Evolutionary conservation across 2,888 invertebrate species (phyloP).

Genomic region (Nezara viridula): DNA sequence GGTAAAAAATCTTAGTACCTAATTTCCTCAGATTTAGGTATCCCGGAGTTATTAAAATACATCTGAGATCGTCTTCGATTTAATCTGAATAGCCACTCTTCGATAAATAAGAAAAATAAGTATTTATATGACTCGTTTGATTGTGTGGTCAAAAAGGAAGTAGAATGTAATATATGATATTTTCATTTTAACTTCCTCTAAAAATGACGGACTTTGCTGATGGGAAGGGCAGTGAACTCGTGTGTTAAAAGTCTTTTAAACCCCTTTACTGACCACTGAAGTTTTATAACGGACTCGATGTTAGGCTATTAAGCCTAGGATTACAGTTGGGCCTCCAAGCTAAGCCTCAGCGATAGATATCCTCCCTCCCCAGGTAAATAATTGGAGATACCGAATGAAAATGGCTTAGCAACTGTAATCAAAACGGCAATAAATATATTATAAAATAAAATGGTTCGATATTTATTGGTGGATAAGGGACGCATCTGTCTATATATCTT

Average conservation of each 20-base stretch:
- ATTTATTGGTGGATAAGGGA: not conserved
- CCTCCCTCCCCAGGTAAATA: not conserved
- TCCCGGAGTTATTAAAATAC: too few species aligned
- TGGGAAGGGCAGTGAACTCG: not conserved
- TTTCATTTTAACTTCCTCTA: too few species aligned
- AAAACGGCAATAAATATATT: constrained; percentile 8
- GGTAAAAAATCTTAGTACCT: too few species aligned
- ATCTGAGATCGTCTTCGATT: too few species aligned
- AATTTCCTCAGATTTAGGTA: too few species aligned
- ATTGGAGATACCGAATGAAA: constrained; percentile 6
- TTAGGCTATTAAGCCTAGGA: constrained; percentile 1
- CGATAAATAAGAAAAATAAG: too few species aligned
- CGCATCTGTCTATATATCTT: not conserved
- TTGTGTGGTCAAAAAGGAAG: too few species aligned
- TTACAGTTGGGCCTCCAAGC: not conserved
- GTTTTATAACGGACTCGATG: not conserved
- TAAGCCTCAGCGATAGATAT: constrained; percentile 23
- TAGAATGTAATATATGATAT: too few species aligned
- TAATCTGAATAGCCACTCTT: too few species aligned
- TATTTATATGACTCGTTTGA: too few species aligned
- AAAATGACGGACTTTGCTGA: not conserved
- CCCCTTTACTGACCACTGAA: constrained; percentile 7
- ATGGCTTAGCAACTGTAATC: not conserved
- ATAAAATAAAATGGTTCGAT: not conserved
- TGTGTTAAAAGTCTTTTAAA: not conserved